Evolutionary conservation across 2,797 vertebrate genomes (phyloP).

Genomic region (Malacoctenus gilli): DNA sequence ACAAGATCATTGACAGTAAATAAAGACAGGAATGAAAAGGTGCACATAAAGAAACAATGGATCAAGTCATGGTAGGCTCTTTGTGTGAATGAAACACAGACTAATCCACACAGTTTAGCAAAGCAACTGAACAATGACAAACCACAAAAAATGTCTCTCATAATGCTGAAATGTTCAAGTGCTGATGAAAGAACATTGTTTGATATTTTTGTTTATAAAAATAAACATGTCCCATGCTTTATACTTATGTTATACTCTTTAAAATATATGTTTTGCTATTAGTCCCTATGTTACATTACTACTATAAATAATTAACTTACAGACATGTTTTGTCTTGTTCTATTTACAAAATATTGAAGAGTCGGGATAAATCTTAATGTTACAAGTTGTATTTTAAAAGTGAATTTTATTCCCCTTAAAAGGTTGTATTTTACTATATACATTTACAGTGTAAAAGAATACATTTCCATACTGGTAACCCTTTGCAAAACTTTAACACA

Average conservation of each 20-base stretch:
- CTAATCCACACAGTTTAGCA: slow-evolving; percentile 69
- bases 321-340: slow-evolving; percentile 62
- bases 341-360: slow-evolving; percentile 78
- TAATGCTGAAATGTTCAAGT: slow-evolving; percentile 64
- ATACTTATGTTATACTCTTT: slow-evolving; percentile 79
- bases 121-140: slow-evolving; percentile 74
- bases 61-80: slow-evolving; percentile 57
- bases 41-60: slow-evolving; percentile 72
- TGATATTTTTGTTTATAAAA: slow-evolving; percentile 82
- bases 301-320: slow-evolving; percentile 81
- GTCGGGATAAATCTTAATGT: slow-evolving; percentile 70
- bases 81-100: slow-evolving; percentile 74
- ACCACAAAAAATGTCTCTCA: slow-evolving; percentile 66
- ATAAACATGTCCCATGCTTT: slow-evolving; percentile 85
- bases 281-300: slow-evolving; percentile 81
- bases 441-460: slow-evolving; percentile 72
- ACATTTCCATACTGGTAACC: slow-evolving; percentile 61
- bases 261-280: slow-evolving; percentile 86
- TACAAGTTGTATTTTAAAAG: slow-evolving; percentile 75
- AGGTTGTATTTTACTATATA: slow-evolving; percentile 72
- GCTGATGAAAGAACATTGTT: slow-evolving; percentile 65
- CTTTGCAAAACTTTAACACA: slow-evolving; percentile 68
- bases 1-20: slow-evolving; percentile 81
- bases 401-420: slow-evolving; percentile 66
- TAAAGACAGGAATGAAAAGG: slow-evolving; percentile 72